Conservation (phyloP, 2,113 vertebrate species). For the Campylorhamphus procurvoides region DNA sequence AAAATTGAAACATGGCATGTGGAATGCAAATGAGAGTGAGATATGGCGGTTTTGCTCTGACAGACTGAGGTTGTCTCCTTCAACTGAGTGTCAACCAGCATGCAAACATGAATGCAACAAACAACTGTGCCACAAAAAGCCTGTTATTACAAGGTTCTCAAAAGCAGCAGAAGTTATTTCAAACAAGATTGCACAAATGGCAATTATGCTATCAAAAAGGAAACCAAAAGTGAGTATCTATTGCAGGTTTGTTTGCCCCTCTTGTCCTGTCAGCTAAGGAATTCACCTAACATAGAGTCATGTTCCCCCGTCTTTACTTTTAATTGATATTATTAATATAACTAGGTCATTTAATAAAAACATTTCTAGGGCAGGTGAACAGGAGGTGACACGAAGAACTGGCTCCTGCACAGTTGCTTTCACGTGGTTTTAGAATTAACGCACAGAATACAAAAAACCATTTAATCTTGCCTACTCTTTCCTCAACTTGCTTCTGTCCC, state of each 20-base stretch:
- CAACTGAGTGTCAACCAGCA: not conserved
- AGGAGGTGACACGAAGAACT: not conserved
- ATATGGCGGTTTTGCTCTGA: not conserved
- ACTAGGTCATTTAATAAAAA: slow-evolving; percentile 51
- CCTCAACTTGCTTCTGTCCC: not conserved
- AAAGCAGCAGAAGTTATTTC: not conserved
- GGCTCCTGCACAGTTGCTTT: not conserved
- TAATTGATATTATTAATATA: slow-evolving; percentile 45
- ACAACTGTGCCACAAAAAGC: not conserved
- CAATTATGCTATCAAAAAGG: not conserved
- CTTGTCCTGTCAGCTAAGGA: not conserved
- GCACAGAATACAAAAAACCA: not conserved
- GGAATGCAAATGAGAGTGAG: not conserved
- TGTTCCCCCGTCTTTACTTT: not conserved
- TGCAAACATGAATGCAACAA: not conserved
- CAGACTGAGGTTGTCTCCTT: not conserved
- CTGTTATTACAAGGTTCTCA: not conserved
- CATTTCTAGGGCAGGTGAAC: slow-evolving; percentile 46
- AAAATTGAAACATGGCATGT: not conserved
- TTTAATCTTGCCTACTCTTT: not conserved
- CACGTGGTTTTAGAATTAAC: not conserved
- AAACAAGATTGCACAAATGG: not conserved
- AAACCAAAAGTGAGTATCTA: not conserved
- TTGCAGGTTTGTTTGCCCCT: not conserved
- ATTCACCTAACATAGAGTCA: not conserved